These are phyloP conservation scores for Piaya cayana DNA, from an alignment of 2,113 vertebrate genomes.

Conservation along the genomic window DNA sequence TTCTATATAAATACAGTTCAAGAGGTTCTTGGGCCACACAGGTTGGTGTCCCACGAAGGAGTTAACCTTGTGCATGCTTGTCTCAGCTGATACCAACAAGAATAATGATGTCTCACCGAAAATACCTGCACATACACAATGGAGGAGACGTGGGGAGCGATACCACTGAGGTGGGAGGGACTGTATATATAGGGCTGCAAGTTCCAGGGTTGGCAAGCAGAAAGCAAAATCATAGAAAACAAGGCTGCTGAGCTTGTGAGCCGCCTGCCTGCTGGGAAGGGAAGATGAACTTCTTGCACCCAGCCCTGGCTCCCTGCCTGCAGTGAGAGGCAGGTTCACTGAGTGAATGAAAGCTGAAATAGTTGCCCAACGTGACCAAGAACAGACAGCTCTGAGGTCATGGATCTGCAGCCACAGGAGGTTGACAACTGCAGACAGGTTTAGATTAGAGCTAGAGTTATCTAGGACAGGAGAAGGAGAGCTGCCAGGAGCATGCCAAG, in stretches of 20 bases:
- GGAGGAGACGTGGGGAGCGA: neutral
- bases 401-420: neutral
- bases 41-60: neutral
- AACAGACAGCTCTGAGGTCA: neutral
- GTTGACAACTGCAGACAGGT: neutral
- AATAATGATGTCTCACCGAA: neutral
- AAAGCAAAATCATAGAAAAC: neutral
- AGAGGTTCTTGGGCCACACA: neutral
- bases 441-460: neutral
- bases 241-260: neutral
- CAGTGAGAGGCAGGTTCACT: neutral
- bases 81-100: neutral
- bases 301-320: neutral
- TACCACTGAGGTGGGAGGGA: constrained; percentile 6
- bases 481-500: neutral
- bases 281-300: neutral
- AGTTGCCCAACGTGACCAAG: neutral
- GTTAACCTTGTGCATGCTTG: neutral
- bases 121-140: neutral
- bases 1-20: rapidly evolving
- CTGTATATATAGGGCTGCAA: neutral
- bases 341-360: neutral
- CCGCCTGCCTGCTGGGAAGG: neutral
- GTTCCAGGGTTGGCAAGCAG: neutral
- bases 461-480: neutral